Evolutionary conservation across 2,113 vertebrate species (phyloP), one percentile per base, ranked within the genome.

Genomic region (Chelonoidis abingdonii): DNA sequence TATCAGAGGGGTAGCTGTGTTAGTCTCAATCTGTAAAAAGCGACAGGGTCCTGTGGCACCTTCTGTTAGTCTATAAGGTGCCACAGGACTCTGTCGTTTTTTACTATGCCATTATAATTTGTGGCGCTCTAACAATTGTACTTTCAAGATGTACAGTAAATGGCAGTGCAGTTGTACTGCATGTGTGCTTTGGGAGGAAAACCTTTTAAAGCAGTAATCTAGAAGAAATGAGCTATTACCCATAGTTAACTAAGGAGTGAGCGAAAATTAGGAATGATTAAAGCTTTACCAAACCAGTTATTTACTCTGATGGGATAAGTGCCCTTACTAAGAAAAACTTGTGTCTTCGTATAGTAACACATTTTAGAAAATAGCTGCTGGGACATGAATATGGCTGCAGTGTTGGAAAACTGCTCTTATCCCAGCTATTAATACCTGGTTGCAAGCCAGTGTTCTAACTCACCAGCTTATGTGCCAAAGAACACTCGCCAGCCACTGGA

Each of bases 141-240:
- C 85, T 92, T 91, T 91, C 12, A 31, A 87, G 90, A 76, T 85
- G 41, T 86, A 80, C 91, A 94, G 57, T 80, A 86, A 95, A 83
- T 52, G 65, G 84, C 47, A 90, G 56, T 92, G 81, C 92, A 93
- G 80, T 41, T 8, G 59, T 82, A 41, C 13, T 83, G 38, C 56
- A 10, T 79, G 85, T 69, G 89, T 93, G 82, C 89, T 93, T 81
- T 59, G 95, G 86, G 90, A 97, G 69, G 75, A 75, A 92, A 93
- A 65, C 91, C 92, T 93, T 97, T 92, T 44, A 86, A 93, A 94
- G 83, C 89, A 89, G 89, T 96, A 95, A 97, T 97, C 84, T 94
- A 82, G 93, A 96, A 80, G 94, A 96, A 90, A 93, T 90, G 38
- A 84, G 50, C 87, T 95, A 89, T 95, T 97, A 44, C 91, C 87